Evolutionary conservation across 2,113 vertebrate species (phyloP), one percentile per base, ranked within the genome.

Genomic region (Tachycineta bicolor): DNA sequence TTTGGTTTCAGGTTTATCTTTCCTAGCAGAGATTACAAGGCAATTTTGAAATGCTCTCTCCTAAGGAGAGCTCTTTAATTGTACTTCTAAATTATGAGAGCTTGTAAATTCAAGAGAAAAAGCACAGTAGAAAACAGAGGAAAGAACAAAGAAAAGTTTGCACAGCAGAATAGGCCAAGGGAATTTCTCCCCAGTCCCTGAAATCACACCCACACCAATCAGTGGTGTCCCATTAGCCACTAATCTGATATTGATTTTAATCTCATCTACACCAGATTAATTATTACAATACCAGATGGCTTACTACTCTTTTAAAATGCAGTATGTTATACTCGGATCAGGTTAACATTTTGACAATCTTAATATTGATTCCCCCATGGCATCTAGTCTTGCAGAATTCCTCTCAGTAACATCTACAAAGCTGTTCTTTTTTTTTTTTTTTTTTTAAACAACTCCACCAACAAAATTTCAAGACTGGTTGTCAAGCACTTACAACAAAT

Each of bases 241-340:
- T 93, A 80, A 90, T 86, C 79, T 88, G 41, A 88, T 89, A 78
- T 7, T 86, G 85, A 95, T 86, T 90, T 82, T 69, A 53, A 93
- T 83, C 62, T 93, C 46, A 80, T 94, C 95, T 87, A 93, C 46
- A 88, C 67, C 29, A 50, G 34, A 90, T 44, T 86, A 92, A 92
- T 85, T 90, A 89, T 49, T 68, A 34, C n/a, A 82, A 85, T 52
- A 83, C 25, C 53, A 82, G 70, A 85, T 65, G 44, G 73, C 15
- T 88, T 64, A 75, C 41, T 65, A 52, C 31, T n/a, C 22, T 50
- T 58, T 94, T 82, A 34, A 95, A 95, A 79, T 39, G 9, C 33
- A 68, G 20, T 34, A 80, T 20, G 34, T 31, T 82, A 44, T 28
- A 73, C 3, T 18, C 55, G 73, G n/a, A 79, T 56, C 46, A 37